These are phyloP conservation scores for Lepidocolaptes lacrymiger DNA, from an alignment of 2,797 vertebrate species.

Conservation along the genomic window DNA sequence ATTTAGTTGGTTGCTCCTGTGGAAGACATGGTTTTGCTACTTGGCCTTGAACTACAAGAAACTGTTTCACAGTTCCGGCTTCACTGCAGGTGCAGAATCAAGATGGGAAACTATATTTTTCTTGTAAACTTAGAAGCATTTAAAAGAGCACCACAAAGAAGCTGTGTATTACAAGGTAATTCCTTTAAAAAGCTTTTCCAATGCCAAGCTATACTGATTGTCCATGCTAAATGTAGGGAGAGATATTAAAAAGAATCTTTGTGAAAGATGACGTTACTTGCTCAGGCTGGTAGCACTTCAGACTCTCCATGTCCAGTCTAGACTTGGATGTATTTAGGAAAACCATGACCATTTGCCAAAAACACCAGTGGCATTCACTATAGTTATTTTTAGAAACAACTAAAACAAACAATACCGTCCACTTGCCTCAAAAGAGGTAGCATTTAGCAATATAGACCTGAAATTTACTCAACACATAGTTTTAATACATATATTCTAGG, in stretches of 20 bases:
- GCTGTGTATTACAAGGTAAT: not conserved
- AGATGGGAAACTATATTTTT: not conserved
- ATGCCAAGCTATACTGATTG: not conserved
- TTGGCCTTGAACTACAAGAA: not conserved
- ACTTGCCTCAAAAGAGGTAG: not conserved
- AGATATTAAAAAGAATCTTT: not conserved
- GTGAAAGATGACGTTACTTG: not conserved
- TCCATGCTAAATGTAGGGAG: not conserved
- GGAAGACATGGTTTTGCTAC: not conserved
- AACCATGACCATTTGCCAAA: not conserved
- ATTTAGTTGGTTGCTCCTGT: not conserved
- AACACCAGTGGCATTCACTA: not conserved
- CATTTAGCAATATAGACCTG: not conserved
- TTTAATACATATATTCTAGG: not conserved
- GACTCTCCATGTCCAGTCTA: not conserved
- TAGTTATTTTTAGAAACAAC: not conserved
- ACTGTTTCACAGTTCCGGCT: not conserved
- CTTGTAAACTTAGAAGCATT: not conserved
- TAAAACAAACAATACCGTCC: not conserved
- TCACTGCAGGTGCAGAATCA: not conserved
- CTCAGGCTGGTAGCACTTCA: not conserved
- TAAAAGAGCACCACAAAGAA: not conserved
- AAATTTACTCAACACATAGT: not conserved
- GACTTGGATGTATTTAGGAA: not conserved
- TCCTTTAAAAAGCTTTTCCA: not conserved